Evolutionary conservation across 2,888 invertebrate genomes (phyloP).

Genomic region (Hymenopus coronatus): DNA sequence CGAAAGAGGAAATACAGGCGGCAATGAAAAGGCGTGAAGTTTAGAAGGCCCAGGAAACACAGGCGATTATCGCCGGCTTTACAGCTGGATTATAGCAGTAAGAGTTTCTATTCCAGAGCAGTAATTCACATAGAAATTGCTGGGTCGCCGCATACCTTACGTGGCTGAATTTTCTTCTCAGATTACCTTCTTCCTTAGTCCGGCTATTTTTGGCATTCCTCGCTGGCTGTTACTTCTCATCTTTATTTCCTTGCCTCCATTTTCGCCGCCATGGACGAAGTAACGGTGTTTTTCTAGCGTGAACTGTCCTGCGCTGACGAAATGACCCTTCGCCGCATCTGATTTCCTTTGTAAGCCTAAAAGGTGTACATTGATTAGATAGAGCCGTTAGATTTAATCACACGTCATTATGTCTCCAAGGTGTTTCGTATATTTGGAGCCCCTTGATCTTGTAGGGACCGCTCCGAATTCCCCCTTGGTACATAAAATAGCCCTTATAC

Average conservation of each 20-base stretch:
- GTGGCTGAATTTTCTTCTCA: neutral
- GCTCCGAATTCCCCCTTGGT: neutral
- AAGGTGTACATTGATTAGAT: neutral
- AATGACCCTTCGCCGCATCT: neutral
- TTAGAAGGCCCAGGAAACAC: neutral
- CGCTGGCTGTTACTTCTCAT: neutral
- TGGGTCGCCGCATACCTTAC: neutral
- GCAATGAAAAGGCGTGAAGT: neutral
- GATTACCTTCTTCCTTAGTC: neutral
- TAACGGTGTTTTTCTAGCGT: neutral
- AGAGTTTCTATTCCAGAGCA: neutral
- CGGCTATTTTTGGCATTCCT: neutral
- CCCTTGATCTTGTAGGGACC: neutral
- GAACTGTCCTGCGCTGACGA: constrained; percentile 16
- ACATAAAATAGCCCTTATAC: neutral
- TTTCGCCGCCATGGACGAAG: neutral
- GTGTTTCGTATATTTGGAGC: neutral
- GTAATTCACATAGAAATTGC: neutral
- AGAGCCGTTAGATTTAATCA: neutral
- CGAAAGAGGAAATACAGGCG: neutral
- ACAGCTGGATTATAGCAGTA: neutral
- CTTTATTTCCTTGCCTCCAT: neutral
- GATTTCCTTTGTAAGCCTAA: neutral
- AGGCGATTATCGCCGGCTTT: neutral
- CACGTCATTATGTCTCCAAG: neutral